A percentile compares a stretch with the other conserved stretches of the same genome.
These are phyloP conservation scores for Trisateles emortualis DNA, from an alignment of 2,888 invertebrate species.

Conservation along the genomic window DNA sequence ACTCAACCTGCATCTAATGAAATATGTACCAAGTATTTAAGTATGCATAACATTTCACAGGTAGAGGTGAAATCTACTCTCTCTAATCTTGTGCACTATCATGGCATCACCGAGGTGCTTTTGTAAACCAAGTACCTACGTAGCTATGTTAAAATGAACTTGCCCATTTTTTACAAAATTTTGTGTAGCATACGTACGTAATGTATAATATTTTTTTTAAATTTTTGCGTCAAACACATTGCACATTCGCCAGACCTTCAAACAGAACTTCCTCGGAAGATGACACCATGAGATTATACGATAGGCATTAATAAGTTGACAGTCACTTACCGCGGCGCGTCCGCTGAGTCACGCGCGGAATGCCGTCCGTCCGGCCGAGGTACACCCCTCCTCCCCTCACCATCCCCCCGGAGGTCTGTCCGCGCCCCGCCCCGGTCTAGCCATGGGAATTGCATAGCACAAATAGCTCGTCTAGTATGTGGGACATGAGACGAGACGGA, in stretches of 20 bases:
- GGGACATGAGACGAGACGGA: slow-evolving; percentile 5
- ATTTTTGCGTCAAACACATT: not conserved
- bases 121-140: too few species aligned
- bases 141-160: too few species aligned
- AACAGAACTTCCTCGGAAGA: slow-evolving; percentile 34
- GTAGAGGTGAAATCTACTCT: too few species aligned
- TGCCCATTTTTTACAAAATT: too few species aligned
- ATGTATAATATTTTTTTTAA: too few species aligned
- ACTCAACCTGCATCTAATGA: too few species aligned
- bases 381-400: slow-evolving; percentile 14
- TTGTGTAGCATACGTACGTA: too few species aligned
- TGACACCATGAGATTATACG: slow-evolving; percentile 34
- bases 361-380: slow-evolving; percentile 60
- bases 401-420: slow-evolving; percentile 28
- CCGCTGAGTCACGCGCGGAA: slow-evolving; percentile 70
- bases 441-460: slow-evolving; percentile 52
- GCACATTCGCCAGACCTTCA: slow-evolving; percentile 19
- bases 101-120: too few species aligned
- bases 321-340: slow-evolving; percentile 37
- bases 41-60: too few species aligned
- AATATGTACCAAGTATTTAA: too few species aligned
- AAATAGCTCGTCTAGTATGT: slow-evolving; percentile 25
- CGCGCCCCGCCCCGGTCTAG: slow-evolving; percentile 37
- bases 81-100: too few species aligned
- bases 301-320: slow-evolving; percentile 27